These are phyloP conservation scores for Tenualosa ilisha DNA, from an alignment of 2,797 vertebrate species.

Conservation along the genomic window DNA sequence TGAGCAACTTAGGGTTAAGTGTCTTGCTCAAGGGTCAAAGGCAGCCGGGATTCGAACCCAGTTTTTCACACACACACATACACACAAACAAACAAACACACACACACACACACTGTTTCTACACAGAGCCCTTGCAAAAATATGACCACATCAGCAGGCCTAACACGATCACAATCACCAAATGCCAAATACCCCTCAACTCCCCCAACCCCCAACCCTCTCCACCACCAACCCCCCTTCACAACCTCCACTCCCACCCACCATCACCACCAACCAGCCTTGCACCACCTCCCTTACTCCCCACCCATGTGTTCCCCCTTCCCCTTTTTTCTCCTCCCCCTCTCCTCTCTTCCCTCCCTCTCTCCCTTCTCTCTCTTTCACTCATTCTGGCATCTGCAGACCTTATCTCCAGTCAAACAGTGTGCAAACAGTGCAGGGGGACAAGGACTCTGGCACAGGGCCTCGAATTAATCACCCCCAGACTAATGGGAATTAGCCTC, in stretches of 20 bases:
- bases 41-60: background rate
- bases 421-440: conserved; percentile 31
- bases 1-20: too few relatives aligned
- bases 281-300: background rate
- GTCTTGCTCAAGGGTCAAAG: too few relatives aligned
- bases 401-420: conserved; percentile 50
- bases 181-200: background rate
- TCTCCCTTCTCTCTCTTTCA: conserved; percentile 11
- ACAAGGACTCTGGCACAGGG: background rate
- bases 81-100: background rate
- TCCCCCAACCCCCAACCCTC: background rate
- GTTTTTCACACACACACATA: background rate
- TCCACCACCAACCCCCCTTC: background rate
- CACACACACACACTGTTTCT: background rate
- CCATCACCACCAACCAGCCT: background rate
- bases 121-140: background rate
- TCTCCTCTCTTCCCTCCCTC: background rate
- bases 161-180: background rate
- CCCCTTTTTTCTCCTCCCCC: background rate
- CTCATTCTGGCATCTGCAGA: conserved; percentile 33
- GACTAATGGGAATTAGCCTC: conserved; percentile 50
- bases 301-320: conserved; percentile 10
- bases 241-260: conserved; percentile 19
- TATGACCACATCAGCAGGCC: background rate
- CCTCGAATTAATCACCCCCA: conserved; percentile 45